phyloP scores from a whole-genome alignment of 2,888 invertebrate species.

The Caenorhabditis afra region DNA sequence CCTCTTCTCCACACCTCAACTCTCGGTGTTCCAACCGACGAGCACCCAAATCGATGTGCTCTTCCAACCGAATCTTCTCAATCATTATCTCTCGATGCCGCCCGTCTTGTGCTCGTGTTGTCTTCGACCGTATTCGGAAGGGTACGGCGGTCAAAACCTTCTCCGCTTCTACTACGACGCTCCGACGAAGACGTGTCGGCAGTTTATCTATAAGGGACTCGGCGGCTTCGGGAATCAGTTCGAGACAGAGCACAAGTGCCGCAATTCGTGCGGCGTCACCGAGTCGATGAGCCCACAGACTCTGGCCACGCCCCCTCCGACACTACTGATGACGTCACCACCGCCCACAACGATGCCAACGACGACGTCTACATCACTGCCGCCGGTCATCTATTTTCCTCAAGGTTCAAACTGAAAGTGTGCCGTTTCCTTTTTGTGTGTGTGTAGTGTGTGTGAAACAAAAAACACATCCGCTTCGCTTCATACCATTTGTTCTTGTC shows the following conservation, averaged over 20 bases:
- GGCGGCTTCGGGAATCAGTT: slow-evolving; percentile 76
- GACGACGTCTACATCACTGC: slow-evolving; percentile 18
- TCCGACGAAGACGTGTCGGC: slow-evolving; percentile 66
- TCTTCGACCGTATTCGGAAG: slow-evolving; percentile 70
- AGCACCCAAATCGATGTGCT: slow-evolving; percentile 55
- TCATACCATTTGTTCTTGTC: not conserved
- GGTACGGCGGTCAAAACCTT: slow-evolving; percentile 70
- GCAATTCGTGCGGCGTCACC: slow-evolving; percentile 44
- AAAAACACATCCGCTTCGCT: not conserved
- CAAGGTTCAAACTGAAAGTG: slow-evolving; percentile 14
- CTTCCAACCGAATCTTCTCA: slow-evolving; percentile 55
- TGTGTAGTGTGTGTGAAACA: slow-evolving; percentile 3
- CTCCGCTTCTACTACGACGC: slow-evolving; percentile 75
- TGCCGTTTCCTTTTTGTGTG: not conserved
- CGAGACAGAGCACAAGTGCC: slow-evolving; percentile 70
- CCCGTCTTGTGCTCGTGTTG: slow-evolving; percentile 67
- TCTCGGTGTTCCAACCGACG: slow-evolving; percentile 44
- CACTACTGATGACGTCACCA: slow-evolving; percentile 1
- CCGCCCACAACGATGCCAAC: not conserved
- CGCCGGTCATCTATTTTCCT: slow-evolving; percentile 32
- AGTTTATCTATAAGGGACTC: slow-evolving; percentile 73
- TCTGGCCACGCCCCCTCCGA: slow-evolving; percentile 23
- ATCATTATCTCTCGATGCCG: slow-evolving; percentile 50
- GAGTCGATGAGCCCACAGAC: slow-evolving; percentile 14
- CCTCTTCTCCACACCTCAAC: slow-evolving; percentile 34